Evolutionary conservation across 2,797 vertebrate genomes (phyloP).

Genomic region (Austrolebias charrua): DNA sequence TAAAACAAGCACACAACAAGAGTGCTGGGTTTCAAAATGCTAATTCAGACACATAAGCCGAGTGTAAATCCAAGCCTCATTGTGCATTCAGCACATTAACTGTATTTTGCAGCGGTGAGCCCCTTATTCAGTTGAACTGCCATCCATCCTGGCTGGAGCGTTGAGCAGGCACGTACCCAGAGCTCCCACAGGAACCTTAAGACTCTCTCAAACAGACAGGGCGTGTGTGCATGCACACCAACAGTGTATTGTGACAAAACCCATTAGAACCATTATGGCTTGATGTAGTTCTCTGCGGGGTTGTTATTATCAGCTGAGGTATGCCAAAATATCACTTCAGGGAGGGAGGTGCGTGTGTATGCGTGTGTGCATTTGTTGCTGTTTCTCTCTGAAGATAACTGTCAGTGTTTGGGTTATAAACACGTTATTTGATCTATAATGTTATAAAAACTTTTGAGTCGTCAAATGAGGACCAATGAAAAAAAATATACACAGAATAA

Average conservation of each 20-base stretch:
- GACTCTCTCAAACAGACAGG: constrained; percentile 61
- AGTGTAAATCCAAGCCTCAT: constrained; percentile 72
- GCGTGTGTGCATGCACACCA: constrained; percentile 66
- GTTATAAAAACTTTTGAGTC: constrained; percentile 17
- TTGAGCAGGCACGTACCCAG: constrained; percentile 63
- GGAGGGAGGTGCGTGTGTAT: constrained; percentile 2
- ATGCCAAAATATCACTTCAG: constrained; percentile 48
- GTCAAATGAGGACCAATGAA: neutral
- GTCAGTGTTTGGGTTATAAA: neutral
- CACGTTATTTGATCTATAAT: neutral
- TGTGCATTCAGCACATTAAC: constrained; percentile 70
- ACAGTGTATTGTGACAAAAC: constrained; percentile 55
- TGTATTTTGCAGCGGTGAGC: constrained; percentile 71
- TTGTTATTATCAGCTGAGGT: constrained; percentile 59
- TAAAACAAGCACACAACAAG: constrained; percentile 23
- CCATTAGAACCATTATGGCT: constrained; percentile 67
- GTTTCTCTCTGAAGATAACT: too few relatives aligned
- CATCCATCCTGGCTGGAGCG: constrained; percentile 69
- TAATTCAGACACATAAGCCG: constrained; percentile 68
- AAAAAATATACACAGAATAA: neutral
- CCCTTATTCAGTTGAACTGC: constrained; percentile 75
- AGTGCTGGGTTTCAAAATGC: constrained; percentile 63
- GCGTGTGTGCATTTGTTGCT: too few relatives aligned
- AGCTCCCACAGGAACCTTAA: constrained; percentile 69
- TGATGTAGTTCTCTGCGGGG: constrained; percentile 57